These are phyloP conservation scores for Griposia aprilina DNA, from an alignment of 2,888 invertebrate species.

Conservation along the genomic window DNA sequence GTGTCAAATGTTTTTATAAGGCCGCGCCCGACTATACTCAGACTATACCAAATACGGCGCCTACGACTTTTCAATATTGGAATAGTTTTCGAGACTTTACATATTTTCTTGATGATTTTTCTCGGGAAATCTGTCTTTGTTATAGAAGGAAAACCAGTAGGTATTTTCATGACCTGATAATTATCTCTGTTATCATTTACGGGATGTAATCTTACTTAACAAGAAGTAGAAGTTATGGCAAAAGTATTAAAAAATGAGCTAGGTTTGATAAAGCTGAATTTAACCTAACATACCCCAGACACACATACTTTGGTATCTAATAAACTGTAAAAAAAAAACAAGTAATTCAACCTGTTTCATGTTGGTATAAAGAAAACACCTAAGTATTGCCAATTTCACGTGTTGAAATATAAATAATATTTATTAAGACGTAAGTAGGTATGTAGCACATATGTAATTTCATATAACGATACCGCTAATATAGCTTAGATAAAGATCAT, in stretches of 20 bases:
- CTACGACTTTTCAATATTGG: background rate
- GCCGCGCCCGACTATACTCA: slow-evolving; percentile 25
- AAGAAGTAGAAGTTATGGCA: too few species aligned
- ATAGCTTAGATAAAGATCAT: slow-evolving; percentile 16
- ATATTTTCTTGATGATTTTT: background rate
- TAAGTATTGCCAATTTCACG: background rate
- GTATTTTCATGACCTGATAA: background rate
- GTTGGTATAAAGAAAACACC: background rate
- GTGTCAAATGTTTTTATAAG: slow-evolving; percentile 51
- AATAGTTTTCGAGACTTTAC: background rate
- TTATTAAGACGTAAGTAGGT: slow-evolving; percentile 1
- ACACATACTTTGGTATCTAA: background rate
- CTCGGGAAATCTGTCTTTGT: background rate
- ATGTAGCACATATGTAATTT: slow-evolving; percentile 15
- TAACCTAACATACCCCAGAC: background rate
- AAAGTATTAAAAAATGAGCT: background rate
- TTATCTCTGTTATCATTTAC: background rate
- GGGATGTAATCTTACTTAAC: too few species aligned
- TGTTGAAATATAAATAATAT: slow-evolving; percentile 22
- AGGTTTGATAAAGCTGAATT: too few species aligned
- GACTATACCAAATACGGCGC: slow-evolving; percentile 15
- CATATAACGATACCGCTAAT: background rate
- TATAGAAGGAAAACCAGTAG: background rate
- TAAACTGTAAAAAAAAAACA: slow-evolving; percentile 1
- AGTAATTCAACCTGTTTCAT: background rate